phyloP scores from a whole-genome alignment of 2,888 invertebrate species.

The Catotricha subobsoleta region DNA sequence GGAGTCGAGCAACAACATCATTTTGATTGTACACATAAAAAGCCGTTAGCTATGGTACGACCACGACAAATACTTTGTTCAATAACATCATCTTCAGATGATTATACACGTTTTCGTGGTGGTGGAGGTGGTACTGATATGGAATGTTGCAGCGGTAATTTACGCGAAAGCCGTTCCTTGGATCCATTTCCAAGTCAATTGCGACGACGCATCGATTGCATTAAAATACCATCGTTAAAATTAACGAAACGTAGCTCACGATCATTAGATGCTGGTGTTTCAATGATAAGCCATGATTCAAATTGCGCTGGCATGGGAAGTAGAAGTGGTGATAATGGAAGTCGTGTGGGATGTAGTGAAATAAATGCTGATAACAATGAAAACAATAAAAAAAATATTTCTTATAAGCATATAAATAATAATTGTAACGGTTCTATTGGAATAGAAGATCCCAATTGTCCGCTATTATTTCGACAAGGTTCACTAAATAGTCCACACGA shows the following conservation, averaged over 20 bases:
- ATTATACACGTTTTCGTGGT: constrained; percentile 13
- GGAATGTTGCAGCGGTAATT: constrained; percentile 6
- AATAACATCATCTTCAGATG: constrained; percentile 20
- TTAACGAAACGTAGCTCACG: constrained; percentile 24
- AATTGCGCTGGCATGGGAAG: neutral
- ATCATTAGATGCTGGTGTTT: constrained; percentile 22
- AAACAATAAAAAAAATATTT: neutral
- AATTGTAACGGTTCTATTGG: constrained; percentile 28
- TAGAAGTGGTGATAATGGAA: neutral
- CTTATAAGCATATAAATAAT: constrained; percentile 11
- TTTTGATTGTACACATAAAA: constrained; percentile 15
- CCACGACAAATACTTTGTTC: constrained; percentile 36
- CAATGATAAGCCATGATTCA: constrained; percentile 13
- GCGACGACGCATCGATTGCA: constrained; percentile 20
- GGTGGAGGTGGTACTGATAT: neutral
- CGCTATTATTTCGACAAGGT: constrained; percentile 25
- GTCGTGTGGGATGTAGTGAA: neutral
- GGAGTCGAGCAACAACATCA: constrained; percentile 24
- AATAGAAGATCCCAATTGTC: constrained; percentile 23
- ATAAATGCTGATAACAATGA: neutral
- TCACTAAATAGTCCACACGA: constrained; percentile 24
- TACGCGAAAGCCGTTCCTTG: constrained; percentile 44
- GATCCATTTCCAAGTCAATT: constrained; percentile 39
- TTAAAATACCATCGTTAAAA: constrained; percentile 15
- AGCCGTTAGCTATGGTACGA: constrained; percentile 27